These are phyloP conservation scores for Tinamus major DNA, from an alignment of 2,797 vertebrate species.

Conservation along the genomic window DNA sequence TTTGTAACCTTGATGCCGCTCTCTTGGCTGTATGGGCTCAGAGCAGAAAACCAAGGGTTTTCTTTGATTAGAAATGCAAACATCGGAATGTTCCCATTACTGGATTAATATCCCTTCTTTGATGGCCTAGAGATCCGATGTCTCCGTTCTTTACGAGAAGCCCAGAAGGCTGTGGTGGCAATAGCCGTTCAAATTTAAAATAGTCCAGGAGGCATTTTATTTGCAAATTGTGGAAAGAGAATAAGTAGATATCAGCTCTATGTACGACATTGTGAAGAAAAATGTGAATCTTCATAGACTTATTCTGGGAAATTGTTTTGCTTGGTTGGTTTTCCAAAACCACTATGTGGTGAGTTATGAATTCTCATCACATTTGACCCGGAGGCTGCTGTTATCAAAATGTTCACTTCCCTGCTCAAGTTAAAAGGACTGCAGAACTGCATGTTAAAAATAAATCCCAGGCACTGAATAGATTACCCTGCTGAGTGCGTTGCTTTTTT, in stretches of 20 bases:
- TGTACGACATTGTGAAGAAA: neutral
- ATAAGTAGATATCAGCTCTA: neutral
- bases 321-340: slow-evolving; percentile 42
- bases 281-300: neutral
- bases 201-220: neutral
- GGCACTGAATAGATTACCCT: slow-evolving; percentile 42
- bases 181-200: neutral
- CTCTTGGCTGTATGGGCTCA: neutral
- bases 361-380: slow-evolving; percentile 62
- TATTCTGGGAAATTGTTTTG: slow-evolving; percentile 50
- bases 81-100: neutral
- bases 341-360: slow-evolving; percentile 15
- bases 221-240: slow-evolving; percentile 31
- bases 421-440: slow-evolving; percentile 42
- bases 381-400: slow-evolving; percentile 62
- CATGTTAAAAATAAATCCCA: slow-evolving; percentile 42
- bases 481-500: neutral
- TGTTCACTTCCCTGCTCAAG: slow-evolving; percentile 45
- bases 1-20: neutral
- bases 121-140: neutral
- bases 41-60: neutral
- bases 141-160: neutral
- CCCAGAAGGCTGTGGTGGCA: neutral
- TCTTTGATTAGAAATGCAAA: slow-evolving; percentile 3
- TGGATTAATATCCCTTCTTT: neutral